Conservation (phyloP, 2,113 vertebrate species). For the Apodemus speciosus region DNA sequence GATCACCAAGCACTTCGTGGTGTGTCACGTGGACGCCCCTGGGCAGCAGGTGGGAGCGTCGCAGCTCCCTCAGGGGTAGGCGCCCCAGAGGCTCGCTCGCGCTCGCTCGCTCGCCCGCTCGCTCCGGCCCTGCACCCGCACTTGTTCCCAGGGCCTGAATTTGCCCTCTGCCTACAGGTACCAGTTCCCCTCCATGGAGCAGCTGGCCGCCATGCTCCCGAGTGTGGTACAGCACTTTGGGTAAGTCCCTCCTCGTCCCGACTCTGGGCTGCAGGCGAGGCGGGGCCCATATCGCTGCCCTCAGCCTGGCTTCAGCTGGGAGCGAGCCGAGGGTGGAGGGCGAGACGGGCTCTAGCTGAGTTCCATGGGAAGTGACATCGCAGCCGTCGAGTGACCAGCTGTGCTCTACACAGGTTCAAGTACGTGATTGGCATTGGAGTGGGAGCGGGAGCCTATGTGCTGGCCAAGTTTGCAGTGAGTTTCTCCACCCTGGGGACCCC, state of each 20-base stretch:
- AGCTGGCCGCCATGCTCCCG: constrained; percentile 96
- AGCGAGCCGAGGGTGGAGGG: neutral
- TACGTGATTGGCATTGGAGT: constrained; percentile 97
- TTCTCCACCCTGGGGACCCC: accelerated
- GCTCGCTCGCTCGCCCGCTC: accelerated
- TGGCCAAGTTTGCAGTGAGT: constrained; percentile 98
- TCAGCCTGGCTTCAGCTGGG: neutral
- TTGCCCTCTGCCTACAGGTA: constrained; percentile 85
- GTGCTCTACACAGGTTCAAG: constrained; percentile 90
- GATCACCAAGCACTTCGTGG: constrained; percentile 98
- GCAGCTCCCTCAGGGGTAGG: constrained; percentile 96
- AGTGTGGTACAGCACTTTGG: constrained; percentile 97
- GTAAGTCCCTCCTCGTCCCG: constrained; percentile 83
- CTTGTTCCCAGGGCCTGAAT: neutral
- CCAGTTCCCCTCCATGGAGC: constrained; percentile 98
- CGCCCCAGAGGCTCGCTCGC: neutral
- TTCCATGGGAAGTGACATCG: neutral
- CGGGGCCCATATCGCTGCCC: accelerated
- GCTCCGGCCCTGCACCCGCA: neutral
- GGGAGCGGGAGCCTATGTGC: constrained; percentile 95
- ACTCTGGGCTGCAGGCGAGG: neutral
- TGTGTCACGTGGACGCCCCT: constrained; percentile 96
- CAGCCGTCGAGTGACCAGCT: neutral
- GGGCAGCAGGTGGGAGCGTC: constrained; percentile 94
- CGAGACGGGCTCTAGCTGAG: neutral